A percentile compares a stretch with the other conserved stretches of the same genome.
These are phyloP conservation scores for Eptatretus atami DNA, from an alignment of 2,797 vertebrate species.

Conservation along the genomic window DNA sequence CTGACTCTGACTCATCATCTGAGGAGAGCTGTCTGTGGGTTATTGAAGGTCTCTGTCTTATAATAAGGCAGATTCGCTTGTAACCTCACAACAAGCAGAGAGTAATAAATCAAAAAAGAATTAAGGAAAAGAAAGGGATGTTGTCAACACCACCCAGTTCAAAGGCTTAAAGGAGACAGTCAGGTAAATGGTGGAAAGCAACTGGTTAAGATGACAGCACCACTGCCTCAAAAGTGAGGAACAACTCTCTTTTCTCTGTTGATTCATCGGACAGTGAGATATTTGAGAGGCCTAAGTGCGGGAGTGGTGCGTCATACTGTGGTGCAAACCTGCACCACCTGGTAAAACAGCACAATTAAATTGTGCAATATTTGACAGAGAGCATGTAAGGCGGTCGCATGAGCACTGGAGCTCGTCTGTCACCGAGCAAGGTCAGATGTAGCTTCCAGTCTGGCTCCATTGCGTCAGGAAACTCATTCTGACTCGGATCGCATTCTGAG, in stretches of 20 bases:
- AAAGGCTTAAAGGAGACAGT: neutral
- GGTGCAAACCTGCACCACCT: neutral
- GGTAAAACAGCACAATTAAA: neutral
- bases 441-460: constrained; percentile 80
- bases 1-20: constrained; percentile 81
- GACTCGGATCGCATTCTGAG: constrained; percentile 83
- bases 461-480: constrained; percentile 56
- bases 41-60: too few relatives aligned
- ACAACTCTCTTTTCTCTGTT: neutral
- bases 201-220: neutral
- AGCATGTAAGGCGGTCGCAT: constrained; percentile 91
- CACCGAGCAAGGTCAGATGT: constrained; percentile 80
- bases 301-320: neutral
- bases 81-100: too few relatives aligned
- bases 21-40: constrained; percentile 24
- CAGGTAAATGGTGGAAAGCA: constrained; percentile 50
- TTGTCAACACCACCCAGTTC: neutral
- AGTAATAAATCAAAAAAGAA: constrained; percentile 21
- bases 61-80: too few relatives aligned
- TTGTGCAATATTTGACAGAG: constrained; percentile 18
- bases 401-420: constrained; percentile 83
- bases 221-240: too few relatives aligned
- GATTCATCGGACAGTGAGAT: constrained; percentile 35
- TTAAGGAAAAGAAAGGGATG: constrained; percentile 85
- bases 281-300: constrained; percentile 3